phyloP scores from a whole-genome alignment of 2,888 invertebrate genomes.

The Chorisops tibialis region DNA sequence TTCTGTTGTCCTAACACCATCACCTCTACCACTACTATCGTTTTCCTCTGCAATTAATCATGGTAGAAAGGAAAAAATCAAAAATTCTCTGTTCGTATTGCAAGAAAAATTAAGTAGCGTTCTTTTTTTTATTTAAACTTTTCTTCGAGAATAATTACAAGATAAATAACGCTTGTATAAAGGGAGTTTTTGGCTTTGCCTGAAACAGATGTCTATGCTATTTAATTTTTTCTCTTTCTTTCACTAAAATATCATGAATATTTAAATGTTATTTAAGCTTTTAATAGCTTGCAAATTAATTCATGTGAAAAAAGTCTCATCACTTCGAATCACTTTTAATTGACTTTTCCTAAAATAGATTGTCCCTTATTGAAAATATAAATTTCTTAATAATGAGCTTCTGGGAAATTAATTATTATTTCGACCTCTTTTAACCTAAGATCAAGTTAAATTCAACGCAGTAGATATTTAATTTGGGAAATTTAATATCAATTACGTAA shows the following conservation, averaged over 20 bases:
- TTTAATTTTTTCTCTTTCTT: too few relatives aligned
- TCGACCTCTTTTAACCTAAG: too few relatives aligned
- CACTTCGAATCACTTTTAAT: too few relatives aligned
- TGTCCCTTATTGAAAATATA: too few relatives aligned
- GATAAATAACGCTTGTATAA: not conserved
- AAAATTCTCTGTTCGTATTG: constrained; percentile 6
- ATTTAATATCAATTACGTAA: too few relatives aligned
- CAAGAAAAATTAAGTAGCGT: not conserved
- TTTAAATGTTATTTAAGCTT: not conserved
- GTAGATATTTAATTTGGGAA: too few relatives aligned
- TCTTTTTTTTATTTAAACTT: not conserved
- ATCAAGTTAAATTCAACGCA: too few relatives aligned
- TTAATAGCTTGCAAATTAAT: constrained; percentile 1
- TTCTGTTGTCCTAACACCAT: not conserved
- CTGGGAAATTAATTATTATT: too few relatives aligned
- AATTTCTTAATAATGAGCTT: too few relatives aligned
- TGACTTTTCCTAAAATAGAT: not conserved
- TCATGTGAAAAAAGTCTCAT: too few relatives aligned
- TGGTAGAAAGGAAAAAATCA: constrained; percentile 12
- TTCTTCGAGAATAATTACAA: constrained; percentile 1
- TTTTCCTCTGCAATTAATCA: constrained; percentile 15
- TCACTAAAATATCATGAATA: not conserved
- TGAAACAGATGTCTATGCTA: too few relatives aligned
- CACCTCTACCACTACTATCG: not conserved
- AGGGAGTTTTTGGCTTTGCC: constrained; percentile 7